Evolutionary conservation across 1,140 invertebrate species (phyloP).

Genomic region (Pseudomyrmex cubaensis): DNA sequence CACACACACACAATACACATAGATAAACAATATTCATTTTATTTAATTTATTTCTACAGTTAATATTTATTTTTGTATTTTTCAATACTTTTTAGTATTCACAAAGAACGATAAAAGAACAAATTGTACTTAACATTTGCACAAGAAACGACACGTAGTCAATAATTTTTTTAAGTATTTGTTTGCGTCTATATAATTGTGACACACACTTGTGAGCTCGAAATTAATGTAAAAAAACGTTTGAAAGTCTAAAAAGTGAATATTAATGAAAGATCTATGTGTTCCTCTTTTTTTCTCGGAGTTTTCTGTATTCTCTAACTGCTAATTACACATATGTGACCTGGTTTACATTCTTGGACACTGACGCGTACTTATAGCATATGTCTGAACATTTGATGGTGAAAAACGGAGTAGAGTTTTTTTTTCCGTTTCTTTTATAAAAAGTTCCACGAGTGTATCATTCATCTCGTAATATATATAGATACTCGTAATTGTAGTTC

Average conservation of each 20-base stretch:
- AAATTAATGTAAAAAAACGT: slow-evolving; percentile 4
- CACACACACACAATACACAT: not conserved
- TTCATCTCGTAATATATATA: too few relatives aligned
- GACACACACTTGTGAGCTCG: too few relatives aligned
- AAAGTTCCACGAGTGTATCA: not conserved
- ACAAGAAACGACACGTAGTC: not conserved
- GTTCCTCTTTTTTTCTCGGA: not conserved
- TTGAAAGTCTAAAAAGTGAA: not conserved
- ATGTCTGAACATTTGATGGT: not conserved
- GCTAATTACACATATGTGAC: slow-evolving; percentile 36
- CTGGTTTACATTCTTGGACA: slow-evolving; percentile 10
- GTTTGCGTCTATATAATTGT: too few relatives aligned
- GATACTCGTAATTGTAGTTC: too few relatives aligned
- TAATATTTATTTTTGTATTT: not conserved
- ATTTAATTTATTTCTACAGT: not conserved
- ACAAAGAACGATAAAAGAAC: not conserved
- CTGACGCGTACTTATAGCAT: slow-evolving; percentile 8
- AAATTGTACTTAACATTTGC: not conserved
- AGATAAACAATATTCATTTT: too few relatives aligned
- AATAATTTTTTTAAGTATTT: not conserved
- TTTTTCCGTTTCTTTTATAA: not conserved
- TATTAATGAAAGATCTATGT: not conserved
- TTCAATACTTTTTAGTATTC: not conserved
- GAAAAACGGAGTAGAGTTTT: not conserved
- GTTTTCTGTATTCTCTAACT: not conserved